These are phyloP conservation scores for Acanthiza pusilla DNA, from an alignment of 2,797 vertebrate genomes.

Conservation along the genomic window DNA sequence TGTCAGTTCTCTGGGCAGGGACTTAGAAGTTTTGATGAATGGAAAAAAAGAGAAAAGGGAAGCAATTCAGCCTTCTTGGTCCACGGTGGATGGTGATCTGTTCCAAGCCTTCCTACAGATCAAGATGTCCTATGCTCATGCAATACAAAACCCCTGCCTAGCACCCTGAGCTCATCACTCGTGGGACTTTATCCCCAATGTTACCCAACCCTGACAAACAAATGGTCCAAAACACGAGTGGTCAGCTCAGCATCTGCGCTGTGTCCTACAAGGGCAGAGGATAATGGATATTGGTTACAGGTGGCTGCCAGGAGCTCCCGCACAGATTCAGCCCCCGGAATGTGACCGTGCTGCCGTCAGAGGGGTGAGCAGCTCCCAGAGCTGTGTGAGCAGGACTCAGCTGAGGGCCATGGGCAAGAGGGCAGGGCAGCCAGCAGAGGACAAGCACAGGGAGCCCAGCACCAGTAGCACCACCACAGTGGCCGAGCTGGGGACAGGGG, in stretches of 20 bases:
- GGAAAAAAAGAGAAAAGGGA: not conserved
- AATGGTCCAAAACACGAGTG: not conserved
- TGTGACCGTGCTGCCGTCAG: not conserved
- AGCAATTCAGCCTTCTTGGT: not conserved
- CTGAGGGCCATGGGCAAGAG: not conserved
- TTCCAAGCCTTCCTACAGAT: not conserved
- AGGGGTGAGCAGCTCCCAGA: not conserved
- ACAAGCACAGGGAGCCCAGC: not conserved
- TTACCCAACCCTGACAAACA: not conserved
- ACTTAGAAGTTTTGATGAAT: not conserved
- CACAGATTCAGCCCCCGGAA: not conserved
- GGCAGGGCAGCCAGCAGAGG: not conserved
- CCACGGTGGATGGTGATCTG: not conserved
- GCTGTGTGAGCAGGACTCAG: not conserved
- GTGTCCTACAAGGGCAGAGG: not conserved
- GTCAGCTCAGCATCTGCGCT: not conserved
- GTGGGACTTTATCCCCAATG: not conserved
- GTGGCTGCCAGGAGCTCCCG: not conserved
- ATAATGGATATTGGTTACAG: not conserved
- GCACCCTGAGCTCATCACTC: not conserved
- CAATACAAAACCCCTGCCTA: not conserved
- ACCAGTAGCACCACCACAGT: accelerated
- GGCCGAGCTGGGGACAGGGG: not conserved
- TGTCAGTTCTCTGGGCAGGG: not conserved
- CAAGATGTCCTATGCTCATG: not conserved